These are phyloP conservation scores for Pseudotriccus pelzelni DNA, from an alignment of 2,797 vertebrate species.

Conservation along the genomic window DNA sequence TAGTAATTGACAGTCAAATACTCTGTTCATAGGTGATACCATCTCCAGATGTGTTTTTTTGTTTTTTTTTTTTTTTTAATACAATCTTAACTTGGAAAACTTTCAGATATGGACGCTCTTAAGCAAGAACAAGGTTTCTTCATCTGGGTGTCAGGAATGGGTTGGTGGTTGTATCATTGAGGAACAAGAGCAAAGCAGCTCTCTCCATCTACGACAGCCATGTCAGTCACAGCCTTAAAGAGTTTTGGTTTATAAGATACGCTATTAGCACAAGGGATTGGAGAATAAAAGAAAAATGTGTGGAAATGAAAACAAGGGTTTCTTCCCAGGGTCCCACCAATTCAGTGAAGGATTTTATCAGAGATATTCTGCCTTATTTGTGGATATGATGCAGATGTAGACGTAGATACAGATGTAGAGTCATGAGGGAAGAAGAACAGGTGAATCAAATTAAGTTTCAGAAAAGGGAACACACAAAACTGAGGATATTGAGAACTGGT, in stretches of 20 bases:
- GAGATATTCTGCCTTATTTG: not conserved
- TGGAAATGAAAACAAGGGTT: constrained; percentile 19
- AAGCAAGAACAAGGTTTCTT: not conserved
- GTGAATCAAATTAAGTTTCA: not conserved
- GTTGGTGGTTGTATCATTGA: not conserved
- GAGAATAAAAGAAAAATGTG: constrained; percentile 3
- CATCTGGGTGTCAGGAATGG: not conserved
- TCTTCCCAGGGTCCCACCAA: not conserved
- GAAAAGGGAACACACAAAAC: not conserved
- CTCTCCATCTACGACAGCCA: not conserved
- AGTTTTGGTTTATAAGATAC: not conserved
- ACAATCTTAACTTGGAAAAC: not conserved
- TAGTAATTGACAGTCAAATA: not conserved
- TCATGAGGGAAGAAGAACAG: not conserved
- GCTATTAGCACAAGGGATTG: not conserved
- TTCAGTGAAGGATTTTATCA: not conserved
- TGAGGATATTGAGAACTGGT: not conserved
- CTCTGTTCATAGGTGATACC: not conserved
- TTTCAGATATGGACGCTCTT: not conserved
- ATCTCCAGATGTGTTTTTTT: not conserved
- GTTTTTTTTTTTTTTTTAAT: not conserved
- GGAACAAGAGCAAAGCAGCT: not conserved
- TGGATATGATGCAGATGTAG: not conserved
- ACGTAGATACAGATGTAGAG: not conserved
- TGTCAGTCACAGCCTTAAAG: not conserved